Conservation (phyloP, 2,888 invertebrate genomes). For the Ferrisia virgata region DNA sequence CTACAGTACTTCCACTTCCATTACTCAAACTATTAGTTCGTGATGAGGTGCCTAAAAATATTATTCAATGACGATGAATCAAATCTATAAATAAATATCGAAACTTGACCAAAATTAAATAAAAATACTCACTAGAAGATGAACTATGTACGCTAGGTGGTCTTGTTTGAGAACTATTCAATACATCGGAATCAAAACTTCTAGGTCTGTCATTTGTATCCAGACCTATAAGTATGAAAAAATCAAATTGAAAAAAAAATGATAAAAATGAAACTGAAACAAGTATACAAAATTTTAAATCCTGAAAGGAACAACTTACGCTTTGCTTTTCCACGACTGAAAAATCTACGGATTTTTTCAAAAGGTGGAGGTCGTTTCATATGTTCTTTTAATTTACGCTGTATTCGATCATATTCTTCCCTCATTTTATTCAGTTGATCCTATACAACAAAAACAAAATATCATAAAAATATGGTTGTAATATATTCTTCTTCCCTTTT, state of each 20-base stretch:
- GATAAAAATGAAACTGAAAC: not conserved
- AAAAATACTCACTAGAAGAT: constrained; percentile 60
- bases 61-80: too few relatives aligned
- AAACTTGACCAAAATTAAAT: not conserved
- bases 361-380: constrained; percentile 77
- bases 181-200: constrained; percentile 41
- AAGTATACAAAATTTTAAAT: not conserved
- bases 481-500: not conserved
- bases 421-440: constrained; percentile 77
- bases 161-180: not conserved
- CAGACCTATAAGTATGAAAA: not conserved
- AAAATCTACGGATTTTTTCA: constrained; percentile 72
- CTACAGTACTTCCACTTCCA: not conserved
- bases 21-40: constrained; percentile 25
- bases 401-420: constrained; percentile 77
- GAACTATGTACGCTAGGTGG: constrained; percentile 67
- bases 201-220: constrained; percentile 23
- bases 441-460: constrained; percentile 54
- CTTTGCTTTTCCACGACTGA: constrained; percentile 59
- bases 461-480: constrained; percentile 34
- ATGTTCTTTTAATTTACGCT: constrained; percentile 70
- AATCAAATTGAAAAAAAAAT: not conserved
- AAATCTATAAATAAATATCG: not conserved
- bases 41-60: constrained; percentile 34
- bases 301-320: too few relatives aligned